A percentile compares a stretch with the other conserved stretches of the same genome.
Evolutionary conservation across 2,888 invertebrate species (phyloP).

Genomic region (Neria commutata): DNA sequence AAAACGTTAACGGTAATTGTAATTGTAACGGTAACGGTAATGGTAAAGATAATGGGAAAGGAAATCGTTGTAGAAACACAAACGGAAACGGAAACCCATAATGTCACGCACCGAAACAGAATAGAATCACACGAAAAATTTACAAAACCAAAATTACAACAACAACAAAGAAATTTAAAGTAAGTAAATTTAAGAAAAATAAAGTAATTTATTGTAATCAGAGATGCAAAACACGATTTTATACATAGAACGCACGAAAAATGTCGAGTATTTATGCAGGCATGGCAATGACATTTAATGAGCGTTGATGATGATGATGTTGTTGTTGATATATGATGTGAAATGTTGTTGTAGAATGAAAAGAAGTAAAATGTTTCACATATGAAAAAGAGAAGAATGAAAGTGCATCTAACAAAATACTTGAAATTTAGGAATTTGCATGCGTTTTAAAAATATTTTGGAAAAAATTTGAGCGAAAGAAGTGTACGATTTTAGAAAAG

Average conservation of each 20-base stretch:
- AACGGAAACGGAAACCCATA: neutral
- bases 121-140: no score
- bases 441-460: no score
- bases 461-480: constrained; percentile 25
- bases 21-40: neutral
- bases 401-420: constrained; percentile 4
- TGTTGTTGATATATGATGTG: no score
- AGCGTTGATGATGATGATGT: constrained; percentile 7
- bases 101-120: neutral
- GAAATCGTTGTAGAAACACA: neutral
- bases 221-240: no score
- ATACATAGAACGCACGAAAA: no score
- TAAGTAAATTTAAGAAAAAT: no score
- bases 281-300: neutral
- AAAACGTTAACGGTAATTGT: constrained; percentile 17
- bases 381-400: constrained; percentile 3
- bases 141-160: no score
- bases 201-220: no score
- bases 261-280: neutral
- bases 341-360: constrained; percentile 2
- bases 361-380: neutral
- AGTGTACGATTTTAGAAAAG: no score
- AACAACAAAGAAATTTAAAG: no score
- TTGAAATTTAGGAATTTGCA: no score
- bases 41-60: neutral